Conservation (phyloP, 2,113 vertebrate species). For the Numenius arquata region DNA sequence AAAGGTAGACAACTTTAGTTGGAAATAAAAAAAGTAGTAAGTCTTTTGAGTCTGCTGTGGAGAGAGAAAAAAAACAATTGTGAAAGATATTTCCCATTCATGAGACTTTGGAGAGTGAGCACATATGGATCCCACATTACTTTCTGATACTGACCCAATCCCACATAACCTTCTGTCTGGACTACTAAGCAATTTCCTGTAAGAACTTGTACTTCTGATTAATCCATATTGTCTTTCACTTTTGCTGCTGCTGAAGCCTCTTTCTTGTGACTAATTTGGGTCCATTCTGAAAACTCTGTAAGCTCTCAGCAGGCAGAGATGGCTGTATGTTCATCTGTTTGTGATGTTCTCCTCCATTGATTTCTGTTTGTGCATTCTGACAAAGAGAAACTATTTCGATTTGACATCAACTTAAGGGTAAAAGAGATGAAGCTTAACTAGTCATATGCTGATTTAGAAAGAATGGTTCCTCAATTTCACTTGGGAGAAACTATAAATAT, state of each 20-base stretch:
- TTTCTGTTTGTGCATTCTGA: neutral
- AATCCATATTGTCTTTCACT: neutral
- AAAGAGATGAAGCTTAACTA: neutral
- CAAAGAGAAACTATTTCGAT: neutral
- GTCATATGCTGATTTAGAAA: neutral
- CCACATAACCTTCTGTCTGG: neutral
- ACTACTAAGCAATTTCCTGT: neutral
- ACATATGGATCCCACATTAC: neutral
- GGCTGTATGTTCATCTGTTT: neutral
- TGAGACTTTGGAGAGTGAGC: neutral
- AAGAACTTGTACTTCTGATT: neutral
- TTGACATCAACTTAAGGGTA: neutral
- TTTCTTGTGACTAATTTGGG: neutral
- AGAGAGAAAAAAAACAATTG: neutral
- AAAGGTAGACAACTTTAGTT: neutral
- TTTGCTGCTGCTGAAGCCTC: neutral
- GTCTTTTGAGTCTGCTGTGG: neutral
- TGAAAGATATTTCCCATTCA: neutral
- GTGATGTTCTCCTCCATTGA: neutral
- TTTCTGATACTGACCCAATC: neutral
- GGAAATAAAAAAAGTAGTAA: neutral
- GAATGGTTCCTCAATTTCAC: neutral
- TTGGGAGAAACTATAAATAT: neutral
- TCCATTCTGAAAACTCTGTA: neutral
- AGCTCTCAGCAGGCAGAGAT: neutral